A percentile compares a stretch with the other conserved stretches of the same genome.
Evolutionary conservation across 2,797 vertebrate genomes (phyloP).

Genomic region (Crypturellus tataupa): DNA sequence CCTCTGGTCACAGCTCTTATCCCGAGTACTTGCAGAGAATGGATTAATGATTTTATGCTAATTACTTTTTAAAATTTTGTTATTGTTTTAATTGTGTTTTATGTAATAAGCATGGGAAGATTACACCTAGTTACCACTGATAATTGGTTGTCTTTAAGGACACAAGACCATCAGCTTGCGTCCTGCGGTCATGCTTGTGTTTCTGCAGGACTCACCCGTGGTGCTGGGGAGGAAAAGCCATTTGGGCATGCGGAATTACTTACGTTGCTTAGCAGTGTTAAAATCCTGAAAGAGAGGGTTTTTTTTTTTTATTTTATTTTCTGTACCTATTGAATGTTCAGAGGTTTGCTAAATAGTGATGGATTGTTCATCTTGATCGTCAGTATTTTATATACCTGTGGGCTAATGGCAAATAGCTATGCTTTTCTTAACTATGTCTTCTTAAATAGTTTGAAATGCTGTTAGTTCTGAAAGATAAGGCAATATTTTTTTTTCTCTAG

Average conservation of each 20-base stretch:
- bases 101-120: not conserved
- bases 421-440: not conserved
- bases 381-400: not conserved
- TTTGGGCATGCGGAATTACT: not conserved
- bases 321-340: not conserved
- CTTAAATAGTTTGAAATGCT: not conserved
- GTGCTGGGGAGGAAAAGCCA: not conserved
- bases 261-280: not conserved
- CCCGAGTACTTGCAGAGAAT: not conserved
- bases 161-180: not conserved
- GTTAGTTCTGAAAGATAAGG: not conserved
- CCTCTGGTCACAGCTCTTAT: not conserved
- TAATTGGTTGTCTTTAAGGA: not conserved
- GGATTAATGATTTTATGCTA: not conserved
- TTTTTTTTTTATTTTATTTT: not conserved
- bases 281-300: not conserved
- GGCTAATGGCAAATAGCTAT: rapidly evolving
- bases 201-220: not conserved
- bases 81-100: not conserved
- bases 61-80: not conserved
- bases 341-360: not conserved
- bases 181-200: not conserved
- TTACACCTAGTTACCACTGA: not conserved
- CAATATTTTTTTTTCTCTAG: not conserved
- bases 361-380: not conserved